phyloP scores from a whole-genome alignment of 2,113 vertebrate species.

The Phalacrocorax carbo region DNA sequence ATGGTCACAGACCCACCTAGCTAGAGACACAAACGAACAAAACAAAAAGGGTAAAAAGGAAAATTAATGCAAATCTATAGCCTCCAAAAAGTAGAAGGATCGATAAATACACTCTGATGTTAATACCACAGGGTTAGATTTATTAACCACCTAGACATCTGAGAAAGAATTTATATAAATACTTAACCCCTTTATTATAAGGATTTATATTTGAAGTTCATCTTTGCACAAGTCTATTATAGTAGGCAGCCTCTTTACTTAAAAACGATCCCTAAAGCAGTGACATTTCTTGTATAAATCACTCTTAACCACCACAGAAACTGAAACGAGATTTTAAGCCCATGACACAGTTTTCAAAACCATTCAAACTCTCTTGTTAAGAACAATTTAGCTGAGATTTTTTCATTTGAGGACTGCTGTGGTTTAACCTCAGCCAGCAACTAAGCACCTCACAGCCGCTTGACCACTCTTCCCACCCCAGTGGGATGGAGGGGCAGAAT shows the following conservation, averaged over 20 bases:
- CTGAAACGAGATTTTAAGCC: background rate
- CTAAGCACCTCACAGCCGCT: too few relatives aligned
- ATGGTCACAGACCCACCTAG: background rate
- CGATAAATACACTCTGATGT: background rate
- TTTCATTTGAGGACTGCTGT: background rate
- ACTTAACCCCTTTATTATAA: background rate
- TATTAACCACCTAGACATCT: background rate
- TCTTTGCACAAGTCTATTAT: conserved; percentile 11
- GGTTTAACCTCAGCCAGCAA: too few relatives aligned
- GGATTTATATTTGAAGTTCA: conserved; percentile 35
- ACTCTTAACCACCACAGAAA: background rate
- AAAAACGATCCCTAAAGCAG: background rate
- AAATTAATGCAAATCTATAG: background rate
- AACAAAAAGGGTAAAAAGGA: background rate
- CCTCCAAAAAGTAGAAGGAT: background rate
- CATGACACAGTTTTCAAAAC: background rate
- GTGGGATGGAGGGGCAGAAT: too few relatives aligned
- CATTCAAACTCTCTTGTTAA: background rate
- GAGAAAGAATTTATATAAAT: conserved; percentile 29
- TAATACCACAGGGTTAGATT: conserved; percentile 17
- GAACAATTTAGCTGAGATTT: background rate
- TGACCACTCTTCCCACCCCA: too few relatives aligned
- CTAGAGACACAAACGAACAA: background rate
- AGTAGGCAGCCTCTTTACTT: background rate
- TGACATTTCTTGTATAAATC: background rate